Conservation (phyloP, 2,113 vertebrate genomes). For the Muntiacus muntjak region DNA sequence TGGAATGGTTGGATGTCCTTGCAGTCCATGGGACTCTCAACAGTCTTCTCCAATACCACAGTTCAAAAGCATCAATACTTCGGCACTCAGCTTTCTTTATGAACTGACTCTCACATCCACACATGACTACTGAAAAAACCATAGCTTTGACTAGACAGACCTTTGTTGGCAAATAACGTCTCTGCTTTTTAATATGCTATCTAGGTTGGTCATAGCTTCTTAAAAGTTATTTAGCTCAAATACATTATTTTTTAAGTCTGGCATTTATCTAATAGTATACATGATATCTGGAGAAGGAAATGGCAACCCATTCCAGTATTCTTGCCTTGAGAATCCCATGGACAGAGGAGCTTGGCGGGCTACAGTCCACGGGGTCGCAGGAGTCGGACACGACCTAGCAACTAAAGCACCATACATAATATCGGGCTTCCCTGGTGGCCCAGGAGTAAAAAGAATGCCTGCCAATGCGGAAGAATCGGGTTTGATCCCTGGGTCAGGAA, state of each 20-base stretch:
- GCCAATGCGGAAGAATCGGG: neutral
- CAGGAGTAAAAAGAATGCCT: neutral
- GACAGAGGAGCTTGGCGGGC: neutral
- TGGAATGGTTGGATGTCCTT: neutral
- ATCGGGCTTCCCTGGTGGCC: neutral
- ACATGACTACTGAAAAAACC: neutral
- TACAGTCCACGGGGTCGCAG: neutral
- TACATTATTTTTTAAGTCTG: neutral
- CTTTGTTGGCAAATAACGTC: neutral
- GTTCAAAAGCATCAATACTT: neutral
- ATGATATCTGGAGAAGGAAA: neutral
- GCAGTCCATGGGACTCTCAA: neutral
- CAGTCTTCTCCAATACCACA: neutral
- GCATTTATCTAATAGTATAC: neutral
- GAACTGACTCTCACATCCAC: neutral
- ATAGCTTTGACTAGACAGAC: neutral
- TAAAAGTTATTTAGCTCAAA: neutral
- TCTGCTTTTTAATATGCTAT: neutral
- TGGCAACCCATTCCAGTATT: neutral
- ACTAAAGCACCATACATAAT: neutral
- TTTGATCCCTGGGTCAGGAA: neutral
- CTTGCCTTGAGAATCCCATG: neutral
- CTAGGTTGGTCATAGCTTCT: neutral
- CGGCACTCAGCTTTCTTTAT: neutral
- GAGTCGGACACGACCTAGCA: rapidly evolving